A percentile compares a stretch with the other conserved stretches of the same genome.
phyloP scores from a whole-genome alignment of 2,797 vertebrate species.

The Telmatherina bonti region DNA sequence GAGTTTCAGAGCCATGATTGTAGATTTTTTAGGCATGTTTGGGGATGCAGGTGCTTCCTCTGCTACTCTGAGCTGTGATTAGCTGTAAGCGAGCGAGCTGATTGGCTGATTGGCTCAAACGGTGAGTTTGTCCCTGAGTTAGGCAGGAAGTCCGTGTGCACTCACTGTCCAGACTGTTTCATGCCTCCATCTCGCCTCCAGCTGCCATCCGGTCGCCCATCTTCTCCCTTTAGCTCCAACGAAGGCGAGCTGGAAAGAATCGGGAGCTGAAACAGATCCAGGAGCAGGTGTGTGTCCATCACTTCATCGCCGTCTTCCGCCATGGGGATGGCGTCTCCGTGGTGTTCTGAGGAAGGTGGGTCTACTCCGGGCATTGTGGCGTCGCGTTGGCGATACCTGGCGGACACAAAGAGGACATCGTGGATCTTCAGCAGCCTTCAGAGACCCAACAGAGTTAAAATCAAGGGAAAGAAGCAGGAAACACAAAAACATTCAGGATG shows the following conservation, averaged over 20 bases:
- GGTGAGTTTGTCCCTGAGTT: too few species aligned
- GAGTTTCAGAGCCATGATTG: too few species aligned
- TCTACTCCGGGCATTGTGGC: constrained; percentile 49
- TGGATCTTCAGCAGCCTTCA: too few species aligned
- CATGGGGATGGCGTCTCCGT: not conserved
- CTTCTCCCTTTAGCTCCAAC: not conserved
- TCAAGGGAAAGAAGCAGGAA: too few species aligned
- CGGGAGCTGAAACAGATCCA: constrained; percentile 17
- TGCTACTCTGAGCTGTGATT: too few species aligned
- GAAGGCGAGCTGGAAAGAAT: not conserved
- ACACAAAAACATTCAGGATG: too few species aligned
- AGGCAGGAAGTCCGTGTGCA: too few species aligned
- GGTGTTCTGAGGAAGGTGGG: constrained; percentile 14
- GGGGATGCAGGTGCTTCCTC: too few species aligned
- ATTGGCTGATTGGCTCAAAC: too few species aligned
- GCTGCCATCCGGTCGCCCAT: not conserved
- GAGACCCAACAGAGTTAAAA: too few species aligned
- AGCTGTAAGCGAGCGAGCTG: too few species aligned
- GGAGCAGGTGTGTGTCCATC: constrained; percentile 16
- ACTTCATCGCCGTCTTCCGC: constrained; percentile 12
- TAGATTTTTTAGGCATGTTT: too few species aligned
- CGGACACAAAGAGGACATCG: not conserved
- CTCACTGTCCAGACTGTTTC: constrained; percentile 67
- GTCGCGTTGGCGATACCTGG: constrained; percentile 58
- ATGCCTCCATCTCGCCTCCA: constrained; percentile 45